Evolutionary conservation across 2,113 vertebrate species (phyloP).

Genomic region (Penelope pileata): DNA sequence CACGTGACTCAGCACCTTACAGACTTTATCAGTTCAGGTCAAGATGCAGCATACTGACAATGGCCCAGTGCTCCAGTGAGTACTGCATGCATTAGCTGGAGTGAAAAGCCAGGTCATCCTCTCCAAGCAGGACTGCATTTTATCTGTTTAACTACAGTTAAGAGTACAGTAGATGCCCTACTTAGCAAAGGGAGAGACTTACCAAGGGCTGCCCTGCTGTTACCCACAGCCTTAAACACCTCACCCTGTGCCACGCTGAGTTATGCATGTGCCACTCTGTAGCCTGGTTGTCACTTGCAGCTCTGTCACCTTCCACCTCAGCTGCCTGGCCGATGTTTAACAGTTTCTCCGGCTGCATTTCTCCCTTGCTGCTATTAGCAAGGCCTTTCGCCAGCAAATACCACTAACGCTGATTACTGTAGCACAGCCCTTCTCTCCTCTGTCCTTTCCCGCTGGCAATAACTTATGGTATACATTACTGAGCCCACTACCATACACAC

Average conservation of each 20-base stretch:
- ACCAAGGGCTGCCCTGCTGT: neutral
- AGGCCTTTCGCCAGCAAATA: neutral
- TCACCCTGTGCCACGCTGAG: neutral
- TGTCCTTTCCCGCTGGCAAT: neutral
- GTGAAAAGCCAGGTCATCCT: neutral
- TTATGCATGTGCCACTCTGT: neutral
- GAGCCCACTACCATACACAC: neutral
- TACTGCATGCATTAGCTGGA: neutral
- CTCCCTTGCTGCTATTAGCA: neutral
- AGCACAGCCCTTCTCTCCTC: neutral
- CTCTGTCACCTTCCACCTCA: neutral
- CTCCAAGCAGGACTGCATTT: neutral
- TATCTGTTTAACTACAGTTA: neutral
- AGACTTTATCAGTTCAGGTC: neutral
- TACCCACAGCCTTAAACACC: neutral
- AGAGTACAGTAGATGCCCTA: neutral
- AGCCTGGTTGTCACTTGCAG: neutral
- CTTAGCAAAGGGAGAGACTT: neutral
- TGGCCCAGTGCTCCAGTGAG: neutral
- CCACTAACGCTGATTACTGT: rapidly evolving
- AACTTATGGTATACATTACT: neutral
- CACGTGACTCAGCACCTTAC: neutral
- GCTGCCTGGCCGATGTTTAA: neutral
- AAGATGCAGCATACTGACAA: neutral
- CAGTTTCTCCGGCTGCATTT: neutral